A percentile compares a stretch with the other conserved stretches of the same genome.
These are phyloP conservation scores for Contarinia nasturtii DNA, from an alignment of 1,140 invertebrate species.

Conservation along the genomic window DNA sequence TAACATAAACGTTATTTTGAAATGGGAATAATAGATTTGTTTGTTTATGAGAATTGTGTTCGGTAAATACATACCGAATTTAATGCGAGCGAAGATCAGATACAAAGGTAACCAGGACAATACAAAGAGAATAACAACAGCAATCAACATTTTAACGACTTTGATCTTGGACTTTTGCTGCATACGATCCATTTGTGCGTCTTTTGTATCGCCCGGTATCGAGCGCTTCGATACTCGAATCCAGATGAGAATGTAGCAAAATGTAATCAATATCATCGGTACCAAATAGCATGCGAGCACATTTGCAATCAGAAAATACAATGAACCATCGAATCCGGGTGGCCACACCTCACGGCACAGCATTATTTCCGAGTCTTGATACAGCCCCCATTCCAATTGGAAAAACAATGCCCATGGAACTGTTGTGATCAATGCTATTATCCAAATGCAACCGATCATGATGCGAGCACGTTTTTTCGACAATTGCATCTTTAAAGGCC, in stretches of 20 bases:
- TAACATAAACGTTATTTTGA: too few relatives aligned
- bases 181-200: conserved; percentile 77
- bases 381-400: conserved; percentile 44
- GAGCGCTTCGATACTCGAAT: conserved; percentile 68
- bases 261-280: conserved; percentile 73
- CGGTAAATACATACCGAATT: too few relatives aligned
- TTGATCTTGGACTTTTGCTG: conserved; percentile 85
- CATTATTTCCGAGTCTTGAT: conserved; percentile 45
- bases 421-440: conserved; percentile 62
- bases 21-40: too few relatives aligned
- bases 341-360: conserved; percentile 78
- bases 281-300: conserved; percentile 82
- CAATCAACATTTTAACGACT: conserved; percentile 91
- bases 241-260: conserved; percentile 87
- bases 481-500: conserved; percentile 79
- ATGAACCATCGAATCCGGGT: conserved; percentile 48
- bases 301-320: conserved; percentile 81
- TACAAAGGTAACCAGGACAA: conserved; percentile 90
- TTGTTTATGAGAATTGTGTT: too few relatives aligned
- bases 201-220: conserved; percentile 78
- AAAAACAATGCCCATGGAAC: conserved; percentile 83
- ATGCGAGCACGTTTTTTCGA: conserved; percentile 64
- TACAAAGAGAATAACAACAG: conserved; percentile 86
- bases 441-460: conserved; percentile 84
- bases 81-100: conserved; percentile 70